Percentiles rank a stretch among this genome's conserved stretches.
phyloP scores from a whole-genome alignment of 2,888 invertebrate species.

The Sphaerolaimus hirsutus region DNA sequence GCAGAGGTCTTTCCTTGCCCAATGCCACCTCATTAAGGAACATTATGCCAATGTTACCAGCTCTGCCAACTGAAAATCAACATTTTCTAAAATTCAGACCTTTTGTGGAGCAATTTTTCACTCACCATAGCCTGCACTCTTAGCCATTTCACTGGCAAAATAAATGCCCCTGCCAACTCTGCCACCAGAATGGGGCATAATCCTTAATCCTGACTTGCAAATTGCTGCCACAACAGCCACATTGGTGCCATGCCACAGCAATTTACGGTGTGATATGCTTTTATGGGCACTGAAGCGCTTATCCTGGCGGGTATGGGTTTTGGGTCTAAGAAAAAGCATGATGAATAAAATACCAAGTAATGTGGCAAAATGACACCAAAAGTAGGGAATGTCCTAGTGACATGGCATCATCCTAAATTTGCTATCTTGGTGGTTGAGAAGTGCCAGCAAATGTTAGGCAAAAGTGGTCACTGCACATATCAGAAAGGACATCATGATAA shows the following conservation, averaged over 20 bases:
- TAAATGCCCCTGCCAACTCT: slow-evolving; percentile 30
- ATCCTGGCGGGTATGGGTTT: too few species aligned
- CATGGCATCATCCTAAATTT: too few species aligned
- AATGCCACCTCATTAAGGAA: slow-evolving; percentile 30
- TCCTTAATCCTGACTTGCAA: slow-evolving; percentile 28
- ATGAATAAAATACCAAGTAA: too few species aligned
- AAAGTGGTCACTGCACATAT: too few species aligned
- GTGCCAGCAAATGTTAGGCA: too few species aligned
- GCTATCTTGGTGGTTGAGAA: too few species aligned
- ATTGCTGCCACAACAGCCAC: slow-evolving; percentile 32
- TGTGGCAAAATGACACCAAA: too few species aligned
- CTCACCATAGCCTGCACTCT: slow-evolving; percentile 30
- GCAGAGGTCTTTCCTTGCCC: slow-evolving; percentile 27
- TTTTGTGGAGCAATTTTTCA: too few species aligned
- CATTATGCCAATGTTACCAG: slow-evolving; percentile 27
- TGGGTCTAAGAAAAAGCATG: too few species aligned
- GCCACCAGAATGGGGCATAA: slow-evolving; percentile 32
- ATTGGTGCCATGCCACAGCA: slow-evolving; percentile 31
- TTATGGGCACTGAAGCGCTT: slow-evolving; percentile 22
- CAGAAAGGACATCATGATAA: too few species aligned
- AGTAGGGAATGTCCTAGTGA: too few species aligned
- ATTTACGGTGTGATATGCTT: slow-evolving; percentile 23
- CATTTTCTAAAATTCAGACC: too few species aligned
- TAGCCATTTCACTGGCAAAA: slow-evolving; percentile 30
- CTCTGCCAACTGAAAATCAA: slow-evolving; percentile 22